These are phyloP conservation scores for Delphinapterus leucas DNA, from an alignment of 2,113 vertebrate genomes.

Conservation along the genomic window DNA sequence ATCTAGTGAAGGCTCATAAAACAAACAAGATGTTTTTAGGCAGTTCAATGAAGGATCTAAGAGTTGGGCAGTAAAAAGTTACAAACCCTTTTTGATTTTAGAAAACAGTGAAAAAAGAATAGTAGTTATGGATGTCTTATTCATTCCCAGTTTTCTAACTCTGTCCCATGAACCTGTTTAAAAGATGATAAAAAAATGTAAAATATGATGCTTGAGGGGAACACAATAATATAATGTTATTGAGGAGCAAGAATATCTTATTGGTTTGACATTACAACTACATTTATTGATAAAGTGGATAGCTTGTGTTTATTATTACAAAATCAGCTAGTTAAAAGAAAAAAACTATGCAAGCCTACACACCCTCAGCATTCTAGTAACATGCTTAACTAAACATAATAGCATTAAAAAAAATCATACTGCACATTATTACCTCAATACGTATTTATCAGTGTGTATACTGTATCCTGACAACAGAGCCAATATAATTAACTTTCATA, in stretches of 20 bases:
- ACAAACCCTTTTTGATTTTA: constrained; percentile 85
- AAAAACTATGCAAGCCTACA: constrained; percentile 68
- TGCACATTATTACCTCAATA: constrained; percentile 72
- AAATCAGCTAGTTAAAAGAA: constrained; percentile 68
- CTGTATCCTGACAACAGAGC: constrained; percentile 68
- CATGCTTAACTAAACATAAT: constrained; percentile 78
- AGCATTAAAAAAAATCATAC: constrained; percentile 78
- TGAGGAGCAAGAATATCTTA: constrained; percentile 73
- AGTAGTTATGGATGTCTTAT: constrained; percentile 87
- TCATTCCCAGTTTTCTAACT: constrained; percentile 88
- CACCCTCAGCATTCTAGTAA: constrained; percentile 79
- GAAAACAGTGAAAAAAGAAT: constrained; percentile 85
- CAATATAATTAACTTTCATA: constrained; percentile 80
- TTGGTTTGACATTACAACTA: constrained; percentile 77
- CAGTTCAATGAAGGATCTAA: constrained; percentile 86
- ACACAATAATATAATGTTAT: constrained; percentile 71
- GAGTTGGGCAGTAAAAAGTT: constrained; percentile 81
- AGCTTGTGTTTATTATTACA: constrained; percentile 74
- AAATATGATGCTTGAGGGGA: constrained; percentile 73
- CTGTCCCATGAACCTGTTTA: constrained; percentile 88
- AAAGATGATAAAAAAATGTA: constrained; percentile 85
- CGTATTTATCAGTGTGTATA: constrained; percentile 43
- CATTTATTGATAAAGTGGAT: constrained; percentile 74
- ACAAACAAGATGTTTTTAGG: constrained; percentile 84
- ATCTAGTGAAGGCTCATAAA: constrained; percentile 83